Base-by-base conservation (phyloP, 2,797 vertebrate genomes). In the Chelmon rostratus region DNA sequence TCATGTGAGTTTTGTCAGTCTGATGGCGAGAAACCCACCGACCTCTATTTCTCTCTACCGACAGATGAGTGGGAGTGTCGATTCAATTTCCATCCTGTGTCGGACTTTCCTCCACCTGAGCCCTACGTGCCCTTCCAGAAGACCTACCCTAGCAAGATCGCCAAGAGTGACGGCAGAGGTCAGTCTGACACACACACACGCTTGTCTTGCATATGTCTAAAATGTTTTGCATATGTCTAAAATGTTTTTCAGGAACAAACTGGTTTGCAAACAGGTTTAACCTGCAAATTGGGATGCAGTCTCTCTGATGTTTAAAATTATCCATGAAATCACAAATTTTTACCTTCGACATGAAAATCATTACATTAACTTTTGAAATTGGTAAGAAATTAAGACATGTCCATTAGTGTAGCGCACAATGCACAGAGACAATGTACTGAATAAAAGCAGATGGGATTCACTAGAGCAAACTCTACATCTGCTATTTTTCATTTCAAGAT, bases 51-150 rank as follows among this genome's bases (percentile, higher is more conserved):
- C 1, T 70, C 25, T 82, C 21, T 21, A 3, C 81, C 73, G 76
- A 67, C 88, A 99, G 98, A 99, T 94, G 98, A 99, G 70, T 99
- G 97, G 97, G 98, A 99, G 92, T 91, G 93, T 88, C 96, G 97
- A 70, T 99, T 99, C 94, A 96, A 82, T 82, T 99, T 99, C 90
- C 98, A 98, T 80, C 97, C 97, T 0, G 76, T 98, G 89, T 97
- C 97, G 21, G 98, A 99, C 84, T 91, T 99, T 84, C 98, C 98
- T 67, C 97, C 97, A 71, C 98, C 98, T 9, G 98, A 99, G 72
- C 97, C 97, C 9, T 99, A 95, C 81, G 90, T 96, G 63, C 95
- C 94, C 18, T 90, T 68, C 64, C 95, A 95, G 91, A 98, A 98
- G 95, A 97, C 93, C 64, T 99, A 99, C 88, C 98, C 98, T 83